Base-by-base conservation (phyloP, 1,140 invertebrate genomes). In the Lordiphosa collinella region DNA sequence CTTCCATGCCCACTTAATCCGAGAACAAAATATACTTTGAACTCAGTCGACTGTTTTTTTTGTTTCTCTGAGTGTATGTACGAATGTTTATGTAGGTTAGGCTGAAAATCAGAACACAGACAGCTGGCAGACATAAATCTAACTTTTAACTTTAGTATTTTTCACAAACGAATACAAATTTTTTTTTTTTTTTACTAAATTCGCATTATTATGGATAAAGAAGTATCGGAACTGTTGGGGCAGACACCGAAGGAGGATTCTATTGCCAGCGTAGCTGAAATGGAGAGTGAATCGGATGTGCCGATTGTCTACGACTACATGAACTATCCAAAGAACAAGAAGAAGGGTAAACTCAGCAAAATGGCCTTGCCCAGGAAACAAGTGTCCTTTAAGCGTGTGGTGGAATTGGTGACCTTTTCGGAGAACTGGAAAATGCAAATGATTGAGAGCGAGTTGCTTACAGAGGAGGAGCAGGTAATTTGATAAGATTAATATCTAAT, bases 401-500 rank as follows among this genome's bases (percentile, higher is more conserved):
- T 84, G 1, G 72, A 78, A n/a, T 34, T 65, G n/a, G 56, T 78
- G 2, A 52, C 79, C 10, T 84, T 44, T 13, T 57, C 67, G 3
- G 73, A 69, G 0, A 61, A 73, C 38, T 78, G 72, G 67, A 65
- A 76, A 31, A 56, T 65, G 36, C 51, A 58, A 9, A 58, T 47
- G 7, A 58, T 16, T 16, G 34, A 78, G 35, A 41, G 53, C n/a
- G 37, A 37, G 35, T 38, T 82, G 32, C 67, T 55, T 10, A 51
- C 59, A 5, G 78, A 82, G 37, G 78, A 82, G 16, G 72, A 82
- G 13, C 78, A 82, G 78, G 76, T 82, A 22, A 11, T 5, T 1
- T 1, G 31, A 36, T 58, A 7, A 29, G 18, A 34, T n/a, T 13
- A 6, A 10, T 0, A 8, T 10, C 8, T 11, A n/a, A 29, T 6